Conservation (phyloP, 2,888 invertebrate species). For the Nasonovia ribisnigri region DNA sequence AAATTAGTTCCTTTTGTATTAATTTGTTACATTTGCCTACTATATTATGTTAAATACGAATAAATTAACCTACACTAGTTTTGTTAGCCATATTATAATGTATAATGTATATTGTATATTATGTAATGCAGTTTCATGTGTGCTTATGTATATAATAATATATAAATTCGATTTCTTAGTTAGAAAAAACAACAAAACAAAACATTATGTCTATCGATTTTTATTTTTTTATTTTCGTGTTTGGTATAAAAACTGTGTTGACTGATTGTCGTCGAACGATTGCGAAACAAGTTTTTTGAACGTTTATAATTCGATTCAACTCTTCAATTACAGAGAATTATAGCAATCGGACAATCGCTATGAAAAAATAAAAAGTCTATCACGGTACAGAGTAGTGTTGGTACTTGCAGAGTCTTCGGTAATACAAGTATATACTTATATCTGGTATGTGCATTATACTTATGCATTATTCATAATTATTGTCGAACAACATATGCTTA, state of each 20-base stretch:
- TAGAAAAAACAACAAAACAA: background rate
- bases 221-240: background rate
- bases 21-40: conserved; percentile 12
- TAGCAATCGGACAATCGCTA: background rate
- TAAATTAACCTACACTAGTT: conserved; percentile 46
- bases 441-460: background rate
- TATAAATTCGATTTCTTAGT: background rate
- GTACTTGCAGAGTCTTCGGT: background rate
- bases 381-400: background rate
- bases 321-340: background rate
- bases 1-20: conserved; percentile 61
- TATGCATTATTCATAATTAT: background rate
- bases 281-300: background rate
- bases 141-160: conserved; percentile 9
- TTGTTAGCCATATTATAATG: conserved; percentile 42
- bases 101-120: background rate
- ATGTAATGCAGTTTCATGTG: background rate
- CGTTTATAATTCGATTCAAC: background rate
- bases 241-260: background rate
- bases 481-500: background rate
- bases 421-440: background rate
- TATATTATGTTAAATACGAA: conserved; percentile 4
- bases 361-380: background rate
- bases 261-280: background rate
- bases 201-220: background rate